Conservation (phyloP, 2,113 vertebrate genomes). For the Chionis minor region DNA sequence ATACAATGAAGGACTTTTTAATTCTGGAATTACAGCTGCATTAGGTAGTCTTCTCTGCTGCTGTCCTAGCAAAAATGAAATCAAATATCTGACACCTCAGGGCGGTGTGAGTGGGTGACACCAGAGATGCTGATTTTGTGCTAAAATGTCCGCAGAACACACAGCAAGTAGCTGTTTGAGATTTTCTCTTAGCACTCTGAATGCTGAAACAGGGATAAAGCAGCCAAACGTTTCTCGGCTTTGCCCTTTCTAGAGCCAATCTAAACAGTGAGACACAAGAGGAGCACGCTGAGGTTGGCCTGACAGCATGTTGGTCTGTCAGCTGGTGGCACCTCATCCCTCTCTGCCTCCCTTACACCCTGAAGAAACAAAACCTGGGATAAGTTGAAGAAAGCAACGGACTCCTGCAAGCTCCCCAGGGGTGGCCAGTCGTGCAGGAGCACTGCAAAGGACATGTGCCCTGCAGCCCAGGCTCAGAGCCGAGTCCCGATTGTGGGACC, state of each 20-base stretch:
- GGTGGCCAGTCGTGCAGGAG: fast-evolving
- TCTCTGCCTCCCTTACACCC: neutral
- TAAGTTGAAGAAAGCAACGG: neutral
- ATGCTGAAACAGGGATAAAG: neutral
- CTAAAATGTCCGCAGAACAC: neutral
- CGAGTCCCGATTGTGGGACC: fast-evolving
- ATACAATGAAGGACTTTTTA: neutral
- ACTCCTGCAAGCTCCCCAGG: neutral
- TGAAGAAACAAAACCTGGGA: neutral
- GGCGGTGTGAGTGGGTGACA: neutral
- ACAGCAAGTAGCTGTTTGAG: neutral
- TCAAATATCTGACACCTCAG: neutral
- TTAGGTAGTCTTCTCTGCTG: neutral
- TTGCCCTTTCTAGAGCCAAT: neutral
- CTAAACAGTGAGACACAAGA: neutral
- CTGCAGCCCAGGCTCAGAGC: neutral
- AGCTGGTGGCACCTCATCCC: neutral
- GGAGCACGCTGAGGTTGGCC: neutral
- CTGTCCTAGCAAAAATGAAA: neutral
- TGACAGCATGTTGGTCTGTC: neutral
- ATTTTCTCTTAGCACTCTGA: neutral
- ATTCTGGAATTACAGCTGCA: neutral
- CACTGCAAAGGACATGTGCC: fast-evolving
- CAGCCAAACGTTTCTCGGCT: neutral
- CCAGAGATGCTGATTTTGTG: neutral